Evolutionary conservation across 2,113 vertebrate genomes (phyloP).

Genomic region (Anhinga anhinga): DNA sequence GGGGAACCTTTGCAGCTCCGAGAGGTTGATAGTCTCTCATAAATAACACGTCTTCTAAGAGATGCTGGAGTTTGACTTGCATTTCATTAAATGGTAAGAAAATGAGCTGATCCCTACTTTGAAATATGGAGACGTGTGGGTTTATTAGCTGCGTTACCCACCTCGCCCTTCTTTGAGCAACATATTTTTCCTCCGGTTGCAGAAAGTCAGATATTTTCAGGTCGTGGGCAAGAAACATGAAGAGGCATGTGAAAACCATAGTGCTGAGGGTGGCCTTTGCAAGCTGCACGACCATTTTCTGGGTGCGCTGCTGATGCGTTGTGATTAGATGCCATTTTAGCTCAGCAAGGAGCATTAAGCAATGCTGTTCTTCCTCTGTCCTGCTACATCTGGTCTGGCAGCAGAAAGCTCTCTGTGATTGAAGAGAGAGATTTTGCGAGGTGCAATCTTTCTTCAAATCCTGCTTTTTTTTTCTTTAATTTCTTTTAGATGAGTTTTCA

Average conservation of each 20-base stretch:
- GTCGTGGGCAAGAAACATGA: rapidly evolving
- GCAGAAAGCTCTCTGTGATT: not conserved
- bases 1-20: not conserved
- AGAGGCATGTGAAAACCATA: not conserved
- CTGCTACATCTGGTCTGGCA: not conserved
- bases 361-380: not conserved
- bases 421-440: not conserved
- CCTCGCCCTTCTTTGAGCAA: not conserved
- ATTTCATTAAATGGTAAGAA: not conserved
- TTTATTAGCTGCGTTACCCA: not conserved
- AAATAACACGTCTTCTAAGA: not conserved
- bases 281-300: not conserved
- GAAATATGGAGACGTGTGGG: not conserved
- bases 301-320: not conserved
- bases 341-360: not conserved
- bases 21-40: not conserved
- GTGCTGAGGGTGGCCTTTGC: not conserved
- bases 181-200: not conserved
- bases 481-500: not conserved
- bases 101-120: not conserved
- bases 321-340: conserved; percentile 14
- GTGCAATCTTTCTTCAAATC: not conserved
- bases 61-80: not conserved
- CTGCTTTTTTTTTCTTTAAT: not conserved
- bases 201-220: not conserved